phyloP scores from a whole-genome alignment of 2,113 vertebrate species.

The Panthera uncia region DNA sequence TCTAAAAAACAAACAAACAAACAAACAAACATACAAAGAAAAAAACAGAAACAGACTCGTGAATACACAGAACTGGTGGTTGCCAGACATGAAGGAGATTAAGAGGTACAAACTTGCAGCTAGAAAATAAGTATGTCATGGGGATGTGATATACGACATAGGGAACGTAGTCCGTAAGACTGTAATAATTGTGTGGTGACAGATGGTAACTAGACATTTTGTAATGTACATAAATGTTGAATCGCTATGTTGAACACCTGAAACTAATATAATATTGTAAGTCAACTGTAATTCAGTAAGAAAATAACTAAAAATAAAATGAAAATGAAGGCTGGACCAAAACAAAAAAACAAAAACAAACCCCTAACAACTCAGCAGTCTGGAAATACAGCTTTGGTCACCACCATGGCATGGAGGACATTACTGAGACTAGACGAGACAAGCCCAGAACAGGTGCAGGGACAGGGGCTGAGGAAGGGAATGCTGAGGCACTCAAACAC shows the following conservation, averaged over 20 bases:
- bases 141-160: fast-evolving
- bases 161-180: not conserved
- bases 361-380: not conserved
- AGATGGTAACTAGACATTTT: not conserved
- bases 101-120: not conserved
- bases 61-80: not conserved
- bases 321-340: not conserved
- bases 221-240: not conserved
- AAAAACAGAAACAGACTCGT: not conserved
- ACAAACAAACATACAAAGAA: not conserved
- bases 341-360: not conserved
- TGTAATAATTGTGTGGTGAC: not conserved
- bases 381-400: not conserved
- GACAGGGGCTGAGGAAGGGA: not conserved
- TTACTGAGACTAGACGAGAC: not conserved
- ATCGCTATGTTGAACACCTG: not conserved
- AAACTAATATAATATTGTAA: not conserved
- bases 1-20: not conserved
- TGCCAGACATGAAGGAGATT: not conserved
- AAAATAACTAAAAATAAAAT: not conserved
- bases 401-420: not conserved
- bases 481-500: not conserved
- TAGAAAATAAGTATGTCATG: no score
- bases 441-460: not conserved
- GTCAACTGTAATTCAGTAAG: not conserved